Conservation (phyloP, 2,888 invertebrate genomes). For the Diplazon laetatorius region DNA sequence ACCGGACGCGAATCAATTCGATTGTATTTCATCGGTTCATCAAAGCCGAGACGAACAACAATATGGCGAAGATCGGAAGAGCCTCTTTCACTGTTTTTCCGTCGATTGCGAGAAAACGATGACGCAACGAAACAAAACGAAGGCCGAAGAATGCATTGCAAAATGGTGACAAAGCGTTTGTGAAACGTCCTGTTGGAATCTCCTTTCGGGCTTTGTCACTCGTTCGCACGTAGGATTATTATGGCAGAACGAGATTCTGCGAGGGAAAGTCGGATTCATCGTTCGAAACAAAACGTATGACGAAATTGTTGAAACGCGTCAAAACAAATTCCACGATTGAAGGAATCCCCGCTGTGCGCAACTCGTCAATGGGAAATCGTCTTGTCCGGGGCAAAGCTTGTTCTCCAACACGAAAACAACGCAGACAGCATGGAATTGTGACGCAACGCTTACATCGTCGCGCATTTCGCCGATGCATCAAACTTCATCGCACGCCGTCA, state of each 20-base stretch:
- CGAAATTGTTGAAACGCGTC: slow-evolving; percentile 25
- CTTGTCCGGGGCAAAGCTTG: slow-evolving; percentile 28
- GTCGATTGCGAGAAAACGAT: slow-evolving; percentile 24
- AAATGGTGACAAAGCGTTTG: slow-evolving; percentile 20
- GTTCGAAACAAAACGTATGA: slow-evolving; percentile 31
- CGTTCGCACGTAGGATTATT: slow-evolving; percentile 36
- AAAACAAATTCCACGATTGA: slow-evolving; percentile 24
- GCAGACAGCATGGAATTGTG: background rate
- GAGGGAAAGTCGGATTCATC: slow-evolving; percentile 47
- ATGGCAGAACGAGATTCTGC: slow-evolving; percentile 57
- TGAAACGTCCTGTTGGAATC: slow-evolving; percentile 39
- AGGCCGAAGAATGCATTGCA: slow-evolving; percentile 22
- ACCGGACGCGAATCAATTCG: too few species aligned
- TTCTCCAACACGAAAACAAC: slow-evolving; percentile 1
- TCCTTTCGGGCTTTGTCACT: slow-evolving; percentile 52
- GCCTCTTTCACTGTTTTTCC: slow-evolving; percentile 36
- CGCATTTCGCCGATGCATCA: slow-evolving; percentile 46
- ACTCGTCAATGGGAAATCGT: slow-evolving; percentile 23
- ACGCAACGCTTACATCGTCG: slow-evolving; percentile 6
- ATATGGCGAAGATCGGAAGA: too few species aligned
- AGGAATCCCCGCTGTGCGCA: slow-evolving; percentile 18
- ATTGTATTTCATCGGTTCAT: too few species aligned
- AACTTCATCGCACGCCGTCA: slow-evolving; percentile 34
- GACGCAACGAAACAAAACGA: slow-evolving; percentile 42
- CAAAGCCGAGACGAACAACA: too few species aligned